Evolutionary conservation across 2,888 invertebrate genomes (phyloP).

Genomic region (Allolobophora icterica): DNA sequence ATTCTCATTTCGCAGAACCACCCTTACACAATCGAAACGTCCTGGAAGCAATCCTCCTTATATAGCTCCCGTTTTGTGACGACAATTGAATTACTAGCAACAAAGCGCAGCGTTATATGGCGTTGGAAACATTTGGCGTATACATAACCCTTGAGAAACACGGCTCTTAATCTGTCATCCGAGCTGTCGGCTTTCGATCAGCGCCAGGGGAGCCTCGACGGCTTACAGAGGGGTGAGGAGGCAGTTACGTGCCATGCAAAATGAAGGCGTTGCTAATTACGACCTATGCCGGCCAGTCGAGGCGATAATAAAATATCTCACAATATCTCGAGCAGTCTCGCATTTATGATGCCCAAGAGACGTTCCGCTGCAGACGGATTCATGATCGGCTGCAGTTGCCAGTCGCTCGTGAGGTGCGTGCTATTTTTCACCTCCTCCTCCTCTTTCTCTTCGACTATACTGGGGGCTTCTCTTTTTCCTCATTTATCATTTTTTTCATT

Average conservation of each 20-base stretch:
- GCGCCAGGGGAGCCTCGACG: background rate
- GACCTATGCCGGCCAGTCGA: background rate
- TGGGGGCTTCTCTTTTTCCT: background rate
- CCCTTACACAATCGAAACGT: background rate
- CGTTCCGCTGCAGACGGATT: background rate
- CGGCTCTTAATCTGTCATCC: conserved; percentile 17
- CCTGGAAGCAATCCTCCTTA: background rate
- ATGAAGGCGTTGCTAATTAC: conserved; percentile 11
- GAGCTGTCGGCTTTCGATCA: background rate
- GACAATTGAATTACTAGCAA: conserved; percentile 4
- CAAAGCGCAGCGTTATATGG: background rate
- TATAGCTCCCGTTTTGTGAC: background rate
- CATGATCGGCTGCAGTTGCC: background rate
- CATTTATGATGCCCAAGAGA: background rate
- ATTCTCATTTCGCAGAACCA: background rate
- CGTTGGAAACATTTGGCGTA: background rate
- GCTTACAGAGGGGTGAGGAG: background rate
- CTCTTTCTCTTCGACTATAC: background rate
- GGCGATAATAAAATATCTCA: background rate
- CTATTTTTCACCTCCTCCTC: background rate
- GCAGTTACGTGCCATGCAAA: background rate
- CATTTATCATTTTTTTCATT: no score
- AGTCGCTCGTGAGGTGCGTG: background rate
- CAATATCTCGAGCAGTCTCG: background rate
- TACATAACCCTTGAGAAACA: background rate